phyloP scores from a whole-genome alignment of 2,113 vertebrate genomes.

The Ivindomyrus marchei region DNA sequence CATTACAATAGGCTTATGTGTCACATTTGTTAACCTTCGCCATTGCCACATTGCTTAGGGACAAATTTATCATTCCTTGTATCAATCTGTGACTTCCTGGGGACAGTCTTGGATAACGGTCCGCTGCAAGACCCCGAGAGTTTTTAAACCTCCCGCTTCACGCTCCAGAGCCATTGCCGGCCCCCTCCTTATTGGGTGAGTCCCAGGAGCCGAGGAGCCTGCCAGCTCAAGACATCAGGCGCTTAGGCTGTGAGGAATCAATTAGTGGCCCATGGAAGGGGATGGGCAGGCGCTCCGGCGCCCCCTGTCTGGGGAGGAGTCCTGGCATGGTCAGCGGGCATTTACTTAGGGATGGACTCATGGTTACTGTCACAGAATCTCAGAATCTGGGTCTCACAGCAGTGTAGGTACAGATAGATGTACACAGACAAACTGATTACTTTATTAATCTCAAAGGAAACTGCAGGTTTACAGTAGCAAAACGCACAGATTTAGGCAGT shows the following conservation, averaged over 20 bases:
- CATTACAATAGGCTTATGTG: background rate
- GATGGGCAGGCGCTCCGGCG: background rate
- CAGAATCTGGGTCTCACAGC: background rate
- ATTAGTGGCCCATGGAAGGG: background rate
- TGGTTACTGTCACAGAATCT: background rate
- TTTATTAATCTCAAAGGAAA: background rate
- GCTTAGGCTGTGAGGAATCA: constrained; percentile 4
- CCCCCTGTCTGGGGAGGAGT: background rate
- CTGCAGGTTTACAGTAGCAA: background rate
- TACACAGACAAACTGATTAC: background rate
- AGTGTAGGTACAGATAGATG: background rate
- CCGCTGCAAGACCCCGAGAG: background rate
- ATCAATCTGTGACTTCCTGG: background rate
- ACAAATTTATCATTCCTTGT: background rate
- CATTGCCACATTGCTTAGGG: background rate
- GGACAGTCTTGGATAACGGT: background rate
- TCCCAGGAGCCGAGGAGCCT: background rate
- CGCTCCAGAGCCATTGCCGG: background rate
- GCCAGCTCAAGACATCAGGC: constrained; percentile 12
- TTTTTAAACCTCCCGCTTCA: background rate
- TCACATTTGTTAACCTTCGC: background rate
- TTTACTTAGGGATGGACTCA: background rate
- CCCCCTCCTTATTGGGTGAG: background rate
- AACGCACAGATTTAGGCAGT: background rate
- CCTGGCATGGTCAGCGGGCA: background rate